phyloP scores from a whole-genome alignment of 2,113 vertebrate genomes.

The Stigmatopora nigra region DNA sequence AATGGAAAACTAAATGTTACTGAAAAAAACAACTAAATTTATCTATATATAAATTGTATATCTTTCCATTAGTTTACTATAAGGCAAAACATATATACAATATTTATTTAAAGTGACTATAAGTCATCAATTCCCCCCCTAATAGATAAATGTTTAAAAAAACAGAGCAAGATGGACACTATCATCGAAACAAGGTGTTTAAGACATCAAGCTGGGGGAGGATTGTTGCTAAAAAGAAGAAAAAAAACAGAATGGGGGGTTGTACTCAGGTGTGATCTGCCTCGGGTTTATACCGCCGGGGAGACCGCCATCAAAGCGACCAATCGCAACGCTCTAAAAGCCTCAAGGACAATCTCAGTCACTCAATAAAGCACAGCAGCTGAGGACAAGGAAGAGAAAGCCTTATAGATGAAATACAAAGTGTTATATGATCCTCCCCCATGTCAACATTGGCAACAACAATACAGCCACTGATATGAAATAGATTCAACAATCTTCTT shows the following conservation, averaged over 20 bases:
- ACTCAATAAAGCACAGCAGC: slow-evolving; percentile 53
- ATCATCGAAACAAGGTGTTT: slow-evolving; percentile 14
- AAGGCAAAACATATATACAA: background rate
- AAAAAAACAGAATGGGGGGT: slow-evolving; percentile 14
- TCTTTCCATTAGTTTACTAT: too few relatives aligned
- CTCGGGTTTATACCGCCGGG: slow-evolving; percentile 32
- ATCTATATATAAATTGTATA: too few relatives aligned
- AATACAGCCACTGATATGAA: slow-evolving; percentile 35
- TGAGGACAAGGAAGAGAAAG: slow-evolving; percentile 37
- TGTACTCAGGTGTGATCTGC: slow-evolving; percentile 41
- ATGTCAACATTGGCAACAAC: slow-evolving; percentile 28
- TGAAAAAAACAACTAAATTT: too few relatives aligned
- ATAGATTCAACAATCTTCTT: slow-evolving; percentile 50
- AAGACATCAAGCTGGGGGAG: slow-evolving; percentile 10
- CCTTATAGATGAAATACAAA: slow-evolving; percentile 47
- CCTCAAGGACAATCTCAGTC: slow-evolving; percentile 64
- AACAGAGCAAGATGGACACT: background rate
- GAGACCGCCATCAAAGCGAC: slow-evolving; percentile 39
- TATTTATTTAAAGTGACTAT: slow-evolving; percentile 3
- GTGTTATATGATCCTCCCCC: slow-evolving; percentile 25
- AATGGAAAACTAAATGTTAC: too few relatives aligned
- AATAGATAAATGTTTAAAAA: background rate
- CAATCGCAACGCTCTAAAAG: slow-evolving; percentile 45
- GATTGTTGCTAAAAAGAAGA: slow-evolving; percentile 32
- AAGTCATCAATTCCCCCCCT: background rate